Base-by-base conservation (phyloP, 2,888 invertebrate genomes). In the Hofmannophila pseudospretella region DNA sequence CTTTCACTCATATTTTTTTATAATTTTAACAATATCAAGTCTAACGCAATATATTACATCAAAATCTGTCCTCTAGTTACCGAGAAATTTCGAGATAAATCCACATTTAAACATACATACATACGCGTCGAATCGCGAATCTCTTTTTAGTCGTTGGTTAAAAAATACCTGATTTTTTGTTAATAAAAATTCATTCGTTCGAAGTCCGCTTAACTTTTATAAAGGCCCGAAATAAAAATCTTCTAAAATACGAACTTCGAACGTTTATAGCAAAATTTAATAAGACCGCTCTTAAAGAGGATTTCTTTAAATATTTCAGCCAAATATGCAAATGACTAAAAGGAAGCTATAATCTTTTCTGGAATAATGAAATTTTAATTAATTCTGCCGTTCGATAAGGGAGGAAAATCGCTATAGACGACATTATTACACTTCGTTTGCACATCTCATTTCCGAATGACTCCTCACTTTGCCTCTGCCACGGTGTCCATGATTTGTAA, bases 341-440 rank as follows among this genome's bases (percentile, higher is more conserved):
- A 63, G 64, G 61, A 74, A 75, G 73, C 73, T 75, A 73, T 72
- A 74, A 74, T 73, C 71, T 74, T 71, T 61, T 58, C 60, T 62
- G 65, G 68, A 74, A 73, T 73, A 72, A 76, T 74, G 68, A 74
- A 73, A 71, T 63, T 71, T 71, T 72, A 73, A 74, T 74, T 73
- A 72, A 72, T 74, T 69, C 55, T 37, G 16, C 38, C 56, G 53
- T 65, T 62, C 67, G 61, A 69, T 67, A 23, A 29, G 30, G 22
- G 28, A 12, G 30, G 23, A 40, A 40, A 25, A 33, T 10, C n/a
- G 29, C n/a, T 29, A 4, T 10, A 13, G 11, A 4, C 14, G 29
- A n/a, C 14, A 7, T 23, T 11, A 27, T 27, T 27, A 27, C 4
- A 11, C 27, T 10, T 27, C 27, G 27, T 27, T 27, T 10, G 10